A percentile compares a stretch with the other conserved stretches of the same genome.
Conservation (phyloP, 92 coral and sea anemone genomes). For the Pocillopora grandis region DNA sequence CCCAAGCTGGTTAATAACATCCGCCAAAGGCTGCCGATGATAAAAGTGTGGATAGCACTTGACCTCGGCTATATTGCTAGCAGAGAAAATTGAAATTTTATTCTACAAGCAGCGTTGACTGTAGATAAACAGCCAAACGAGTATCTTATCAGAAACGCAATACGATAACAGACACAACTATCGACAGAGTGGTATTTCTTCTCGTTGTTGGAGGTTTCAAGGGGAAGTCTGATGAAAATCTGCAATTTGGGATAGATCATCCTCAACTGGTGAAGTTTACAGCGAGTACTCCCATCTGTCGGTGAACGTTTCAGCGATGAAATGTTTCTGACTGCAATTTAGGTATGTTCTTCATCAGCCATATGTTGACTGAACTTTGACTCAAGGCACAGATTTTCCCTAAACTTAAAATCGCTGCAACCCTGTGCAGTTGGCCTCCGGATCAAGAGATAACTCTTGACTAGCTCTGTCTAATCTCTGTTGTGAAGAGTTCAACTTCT, state of each 20-base stretch:
- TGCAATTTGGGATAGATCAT: no score
- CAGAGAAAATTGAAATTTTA: constrained; percentile 10
- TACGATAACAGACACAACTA: constrained; percentile 3
- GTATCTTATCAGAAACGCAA: constrained; percentile 34
- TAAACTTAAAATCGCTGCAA: no score
- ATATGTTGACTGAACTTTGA: not conserved
- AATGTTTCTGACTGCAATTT: not conserved
- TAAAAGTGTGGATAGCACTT: constrained; percentile 16
- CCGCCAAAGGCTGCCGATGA: not conserved
- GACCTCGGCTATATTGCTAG: constrained; percentile 17
- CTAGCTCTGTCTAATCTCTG: constrained; percentile 1
- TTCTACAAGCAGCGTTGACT: constrained; percentile 14
- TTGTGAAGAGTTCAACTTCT: not conserved
- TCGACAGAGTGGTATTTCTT: not conserved
- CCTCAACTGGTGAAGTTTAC: no score
- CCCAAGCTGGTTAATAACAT: not conserved
- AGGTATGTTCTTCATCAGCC: not conserved
- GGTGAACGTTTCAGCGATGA: no score
- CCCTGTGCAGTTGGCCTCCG: not conserved
- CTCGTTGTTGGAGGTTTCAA: not conserved
- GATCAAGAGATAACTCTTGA: not conserved
- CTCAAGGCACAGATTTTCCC: not conserved
- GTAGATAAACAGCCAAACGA: constrained; percentile 17
- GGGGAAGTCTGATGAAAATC: no score
- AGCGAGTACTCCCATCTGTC: no score